These are phyloP conservation scores for Drosophila insularis DNA, from an alignment of 1,140 invertebrate species.

Conservation along the genomic window DNA sequence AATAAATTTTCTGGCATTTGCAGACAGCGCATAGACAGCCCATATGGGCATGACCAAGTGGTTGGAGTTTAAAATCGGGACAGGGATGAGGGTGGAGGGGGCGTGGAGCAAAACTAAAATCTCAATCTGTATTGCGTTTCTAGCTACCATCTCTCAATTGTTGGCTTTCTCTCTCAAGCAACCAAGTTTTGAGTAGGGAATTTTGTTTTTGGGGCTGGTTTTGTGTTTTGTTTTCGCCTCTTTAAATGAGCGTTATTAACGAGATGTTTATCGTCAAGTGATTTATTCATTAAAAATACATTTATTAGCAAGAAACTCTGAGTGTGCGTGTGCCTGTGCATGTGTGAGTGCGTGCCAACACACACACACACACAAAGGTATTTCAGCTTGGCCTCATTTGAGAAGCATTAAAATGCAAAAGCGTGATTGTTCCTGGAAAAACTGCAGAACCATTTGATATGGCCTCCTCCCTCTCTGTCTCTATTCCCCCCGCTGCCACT, in stretches of 20 bases:
- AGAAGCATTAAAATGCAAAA: constrained; percentile 79
- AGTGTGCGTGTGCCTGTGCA: constrained; percentile 22
- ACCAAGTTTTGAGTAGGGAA: constrained; percentile 34
- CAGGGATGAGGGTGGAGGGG: neutral
- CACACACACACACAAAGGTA: constrained; percentile 38
- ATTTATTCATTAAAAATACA: constrained; percentile 82
- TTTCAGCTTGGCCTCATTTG: constrained; percentile 61
- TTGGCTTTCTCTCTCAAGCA: constrained; percentile 33
- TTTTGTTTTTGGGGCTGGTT: constrained; percentile 41
- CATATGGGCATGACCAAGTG: too few relatives aligned
- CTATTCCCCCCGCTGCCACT: too few relatives aligned
- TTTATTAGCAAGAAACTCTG: constrained; percentile 77
- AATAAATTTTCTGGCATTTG: constrained; percentile 75
- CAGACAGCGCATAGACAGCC: constrained; percentile 64
- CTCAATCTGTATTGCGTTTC: constrained; percentile 43
- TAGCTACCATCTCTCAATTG: constrained; percentile 59
- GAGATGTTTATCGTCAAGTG: constrained; percentile 79
- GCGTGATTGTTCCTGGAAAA: constrained; percentile 80
- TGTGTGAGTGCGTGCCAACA: constrained; percentile 49
- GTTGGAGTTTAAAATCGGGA: too few relatives aligned
- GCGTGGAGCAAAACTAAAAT: neutral
- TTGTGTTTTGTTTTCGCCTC: constrained; percentile 75
- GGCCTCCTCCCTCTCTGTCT: neutral
- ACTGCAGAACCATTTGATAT: constrained; percentile 38
- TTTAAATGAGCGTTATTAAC: constrained; percentile 81